A percentile compares a stretch with the other conserved stretches of the same genome.
Conservation (phyloP, 2,888 invertebrate genomes). For the Thereva unica region DNA sequence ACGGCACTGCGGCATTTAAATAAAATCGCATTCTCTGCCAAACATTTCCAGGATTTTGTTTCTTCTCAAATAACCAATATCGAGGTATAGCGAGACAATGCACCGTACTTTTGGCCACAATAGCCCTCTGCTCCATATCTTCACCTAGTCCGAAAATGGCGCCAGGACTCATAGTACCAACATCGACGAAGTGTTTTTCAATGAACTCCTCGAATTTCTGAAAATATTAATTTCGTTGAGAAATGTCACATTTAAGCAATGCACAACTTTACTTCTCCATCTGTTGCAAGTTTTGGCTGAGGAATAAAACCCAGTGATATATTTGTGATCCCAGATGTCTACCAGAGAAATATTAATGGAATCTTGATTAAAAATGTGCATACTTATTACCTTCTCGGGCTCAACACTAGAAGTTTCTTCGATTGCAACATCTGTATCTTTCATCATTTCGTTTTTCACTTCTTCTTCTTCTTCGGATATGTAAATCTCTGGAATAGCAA, state of each 20-base stretch:
- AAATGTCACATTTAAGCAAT: background rate
- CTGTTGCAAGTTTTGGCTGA: background rate
- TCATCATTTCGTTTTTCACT: background rate
- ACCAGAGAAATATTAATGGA: no score
- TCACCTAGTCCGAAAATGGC: conserved; percentile 71
- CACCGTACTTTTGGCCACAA: conserved; percentile 67
- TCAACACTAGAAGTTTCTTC: background rate
- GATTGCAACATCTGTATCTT: background rate
- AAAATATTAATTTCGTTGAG: conserved; percentile 3
- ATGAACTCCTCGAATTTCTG: conserved; percentile 10
- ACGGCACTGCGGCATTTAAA: conserved; percentile 52
- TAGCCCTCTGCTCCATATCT: conserved; percentile 67
- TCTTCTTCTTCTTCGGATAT: no score
- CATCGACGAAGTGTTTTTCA: conserved; percentile 54
- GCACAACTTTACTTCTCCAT: conserved; percentile 11
- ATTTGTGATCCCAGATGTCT: no score
- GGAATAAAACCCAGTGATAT: no score
- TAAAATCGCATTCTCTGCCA: conserved; percentile 54
- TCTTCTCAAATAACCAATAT: conserved; percentile 67
- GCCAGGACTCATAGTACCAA: conserved; percentile 52
- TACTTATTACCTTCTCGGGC: no score
- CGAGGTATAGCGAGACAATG: conserved; percentile 71
- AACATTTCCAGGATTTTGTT: conserved; percentile 55
- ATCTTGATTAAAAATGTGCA: no score
- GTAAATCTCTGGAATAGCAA: no score